Conservation (phyloP, 2,113 vertebrate species). For the Meleagris gallopavo region DNA sequence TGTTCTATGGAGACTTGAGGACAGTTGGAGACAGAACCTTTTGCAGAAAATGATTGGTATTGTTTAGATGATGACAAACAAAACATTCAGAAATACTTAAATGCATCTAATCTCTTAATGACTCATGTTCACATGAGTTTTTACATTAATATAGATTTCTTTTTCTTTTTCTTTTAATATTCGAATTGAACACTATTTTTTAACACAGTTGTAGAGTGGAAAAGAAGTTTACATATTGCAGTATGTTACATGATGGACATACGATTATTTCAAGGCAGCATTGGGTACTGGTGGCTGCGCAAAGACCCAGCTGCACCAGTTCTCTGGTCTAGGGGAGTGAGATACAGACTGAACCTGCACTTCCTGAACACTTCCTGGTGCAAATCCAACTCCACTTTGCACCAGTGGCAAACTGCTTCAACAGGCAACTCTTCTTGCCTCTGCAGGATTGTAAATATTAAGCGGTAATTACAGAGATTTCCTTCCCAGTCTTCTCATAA, state of each 20-base stretch:
- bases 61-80: slow-evolving; percentile 61
- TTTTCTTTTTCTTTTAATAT: not conserved
- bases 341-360: not conserved
- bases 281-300: not conserved
- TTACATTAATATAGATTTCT: slow-evolving; percentile 23
- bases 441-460: not conserved
- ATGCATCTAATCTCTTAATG: slow-evolving; percentile 42
- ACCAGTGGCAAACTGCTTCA: slow-evolving; percentile 3
- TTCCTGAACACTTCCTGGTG: not conserved
- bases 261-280: slow-evolving; percentile 8
- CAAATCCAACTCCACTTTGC: not conserved
- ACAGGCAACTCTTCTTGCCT: not conserved
- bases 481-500: not conserved
- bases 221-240: slow-evolving; percentile 35
- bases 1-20: not conserved
- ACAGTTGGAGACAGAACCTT: slow-evolving; percentile 36
- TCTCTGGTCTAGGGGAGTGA: slow-evolving; percentile 1
- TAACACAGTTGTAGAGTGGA: not conserved
- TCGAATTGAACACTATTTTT: not conserved
- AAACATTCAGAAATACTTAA: slow-evolving; percentile 63
- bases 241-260: not conserved
- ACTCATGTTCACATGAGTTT: slow-evolving; percentile 55
- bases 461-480: slow-evolving; percentile 20
- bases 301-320: not conserved
- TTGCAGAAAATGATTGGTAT: not conserved